Conservation (phyloP, 2,113 vertebrate genomes). For the Pseudonaja textilis region DNA sequence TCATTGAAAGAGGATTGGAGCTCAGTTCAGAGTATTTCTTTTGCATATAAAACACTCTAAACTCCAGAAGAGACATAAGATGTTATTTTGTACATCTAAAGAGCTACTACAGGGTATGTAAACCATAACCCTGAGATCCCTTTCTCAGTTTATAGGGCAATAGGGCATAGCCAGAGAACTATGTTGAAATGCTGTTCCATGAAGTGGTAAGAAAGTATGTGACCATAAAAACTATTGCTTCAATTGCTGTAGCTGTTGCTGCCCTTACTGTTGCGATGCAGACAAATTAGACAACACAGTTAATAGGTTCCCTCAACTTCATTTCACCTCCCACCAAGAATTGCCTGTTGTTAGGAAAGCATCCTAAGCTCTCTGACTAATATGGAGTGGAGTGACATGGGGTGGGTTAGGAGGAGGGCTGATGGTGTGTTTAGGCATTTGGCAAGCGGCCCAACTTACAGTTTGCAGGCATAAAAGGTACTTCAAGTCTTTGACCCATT, state of each 20-base stretch:
- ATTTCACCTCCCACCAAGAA: background rate
- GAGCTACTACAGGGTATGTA: background rate
- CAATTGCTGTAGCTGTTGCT: background rate
- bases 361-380: background rate
- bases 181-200: background rate
- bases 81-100: background rate
- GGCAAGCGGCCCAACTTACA: background rate
- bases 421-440: background rate
- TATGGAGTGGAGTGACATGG: background rate
- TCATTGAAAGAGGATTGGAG: background rate
- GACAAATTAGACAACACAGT: background rate
- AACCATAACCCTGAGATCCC: background rate
- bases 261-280: background rate
- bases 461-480: background rate
- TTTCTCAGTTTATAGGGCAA: background rate
- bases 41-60: background rate
- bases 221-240: background rate
- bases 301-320: background rate
- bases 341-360: background rate
- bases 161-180: background rate
- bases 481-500: background rate
- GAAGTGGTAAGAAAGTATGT: background rate
- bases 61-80: background rate
- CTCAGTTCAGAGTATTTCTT: background rate
- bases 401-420: background rate